Base-by-base conservation (phyloP, 2,797 vertebrate species). In the Merluccius polli region DNA sequence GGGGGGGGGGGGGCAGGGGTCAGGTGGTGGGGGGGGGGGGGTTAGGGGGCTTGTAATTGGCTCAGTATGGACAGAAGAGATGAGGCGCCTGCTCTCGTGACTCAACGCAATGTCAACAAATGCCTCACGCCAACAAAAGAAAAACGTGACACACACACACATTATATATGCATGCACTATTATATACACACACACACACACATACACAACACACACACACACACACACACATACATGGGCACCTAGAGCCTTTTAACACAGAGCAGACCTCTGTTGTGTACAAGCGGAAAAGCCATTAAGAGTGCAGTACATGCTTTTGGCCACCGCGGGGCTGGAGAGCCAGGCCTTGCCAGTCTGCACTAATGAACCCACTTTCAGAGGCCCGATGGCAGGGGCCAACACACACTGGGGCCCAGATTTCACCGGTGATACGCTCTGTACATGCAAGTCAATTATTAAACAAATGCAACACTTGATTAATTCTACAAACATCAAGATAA, bases 401-500 rank as follows among this genome's bases (percentile, higher is more conserved):
- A 21, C 48, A 38, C 36, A 29, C 1, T 70, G 73, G 32, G 77
- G 74, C 76, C 77, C 78, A 11, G n/a, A 59, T n/a, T 11, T 67
- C 75, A 79, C 79, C 81, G 78, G 52, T 80, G 71, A 81, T 79
- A 84, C 76, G 88, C 84, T 90, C 82, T 92, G 85, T 88, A 88
- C 85, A 90, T 89, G 88, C 91, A 87, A 80, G 88, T 88, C 80
- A 81, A 87, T 72, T 82, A 84, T 83, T 83, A 88, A 88, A 82
- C 86, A 73, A 78, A 87, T 83, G 86, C 86, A 82, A 89, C 86
- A 91, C 84, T 87, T 87, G 79, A 82, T 73, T 84, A 87, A 89
- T 83, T 89, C 91, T 83, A 90, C 87, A 89, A 77, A 91, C 88
- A 91, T 88, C 84, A 86, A 90, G 87, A 92, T 90, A 88, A 93